Base-by-base conservation (phyloP, 2,113 vertebrate species). In the Chloropsis cyanopogon region DNA sequence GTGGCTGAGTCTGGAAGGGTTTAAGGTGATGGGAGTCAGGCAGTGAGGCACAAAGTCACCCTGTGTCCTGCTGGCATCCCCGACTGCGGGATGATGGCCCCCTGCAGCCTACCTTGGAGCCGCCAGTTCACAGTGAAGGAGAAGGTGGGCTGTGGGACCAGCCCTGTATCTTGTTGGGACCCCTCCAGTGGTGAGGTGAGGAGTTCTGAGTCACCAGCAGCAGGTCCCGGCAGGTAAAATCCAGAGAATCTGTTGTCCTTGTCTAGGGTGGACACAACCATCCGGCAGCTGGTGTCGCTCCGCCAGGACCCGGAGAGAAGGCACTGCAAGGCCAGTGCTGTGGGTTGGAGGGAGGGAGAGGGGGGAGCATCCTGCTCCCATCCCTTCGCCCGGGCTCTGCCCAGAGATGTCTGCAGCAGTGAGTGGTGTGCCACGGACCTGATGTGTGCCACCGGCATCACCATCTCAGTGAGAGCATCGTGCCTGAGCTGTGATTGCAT, bases 141-240 rank as follows among this genome's bases (percentile, higher is more conserved):
- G 73, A 95, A 96, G 47, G 1, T 87, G 65, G 92, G 94, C 47
- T 95, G 92, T 9, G 26, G 10, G 4, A 33, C 18, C 35, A 90
- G 33, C 16, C 2, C 31, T 3, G 9, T 9, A 0, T 95, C 94
- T 82, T 94, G 94, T 26, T 95, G 92, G 11, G 79, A 87, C 10
- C 94, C 94, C 31, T 86, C 20, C 75, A 96, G 53, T 2, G 91
- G 79, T 0, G 66, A 94, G 8, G 66, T 31, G 41, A 80, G 79
- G 49, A 80, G 64, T 49, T 92, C 10, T 0, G 49, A 37, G 49
- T 3, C 0, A 0, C 63, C 6, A 4, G 41, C 5, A 0, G 37
- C 66, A 22, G 61, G 20, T 1, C 85, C 85, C 0, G 70, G 91
- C 75, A 90, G 49, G 59, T 72, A 94, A 65, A 70, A 92, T 14